Conservation (phyloP, 2,797 vertebrate genomes). For the Poeciliopsis turneri region DNA sequence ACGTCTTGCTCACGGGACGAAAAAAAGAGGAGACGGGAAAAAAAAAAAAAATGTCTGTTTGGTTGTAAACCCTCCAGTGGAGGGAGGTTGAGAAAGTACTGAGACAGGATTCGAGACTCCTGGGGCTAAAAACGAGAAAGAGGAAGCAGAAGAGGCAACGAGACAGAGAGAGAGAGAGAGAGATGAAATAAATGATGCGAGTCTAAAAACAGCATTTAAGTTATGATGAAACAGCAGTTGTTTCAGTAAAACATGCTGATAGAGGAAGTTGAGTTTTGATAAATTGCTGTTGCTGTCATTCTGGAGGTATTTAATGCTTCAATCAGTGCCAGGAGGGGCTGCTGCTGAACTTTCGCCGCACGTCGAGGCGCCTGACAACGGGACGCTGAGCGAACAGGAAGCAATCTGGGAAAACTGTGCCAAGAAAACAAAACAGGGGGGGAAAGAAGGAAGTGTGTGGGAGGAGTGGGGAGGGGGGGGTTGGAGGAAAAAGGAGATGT, state of each 20-base stretch:
- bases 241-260: slow-evolving; percentile 49
- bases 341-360: slow-evolving; percentile 12
- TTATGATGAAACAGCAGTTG: slow-evolving; percentile 53
- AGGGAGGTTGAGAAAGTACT: slow-evolving; percentile 41
- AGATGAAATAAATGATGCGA: slow-evolving; percentile 49
- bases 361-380: slow-evolving; percentile 20
- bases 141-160: slow-evolving; percentile 27
- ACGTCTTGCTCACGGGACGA: slow-evolving; percentile 29
- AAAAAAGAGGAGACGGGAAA: slow-evolving; percentile 23
- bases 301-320: slow-evolving; percentile 30
- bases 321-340: slow-evolving; percentile 32
- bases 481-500: not conserved
- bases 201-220: slow-evolving; percentile 49
- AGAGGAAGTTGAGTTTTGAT: slow-evolving; percentile 45
- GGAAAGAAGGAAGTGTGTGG: not conserved
- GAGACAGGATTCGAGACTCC: slow-evolving; percentile 45
- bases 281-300: slow-evolving; percentile 46
- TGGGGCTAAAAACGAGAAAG: slow-evolving; percentile 42
- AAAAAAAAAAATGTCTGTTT: slow-evolving; percentile 42
- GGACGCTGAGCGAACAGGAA: slow-evolving; percentile 16
- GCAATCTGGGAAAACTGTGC: slow-evolving; percentile 16
- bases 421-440: slow-evolving; percentile 16
- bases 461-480: not conserved
- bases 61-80: slow-evolving; percentile 45
- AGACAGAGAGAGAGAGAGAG: slow-evolving; percentile 21